phyloP scores from a whole-genome alignment of 1,140 invertebrate genomes.

The Brachionus calyciflorus region DNA sequence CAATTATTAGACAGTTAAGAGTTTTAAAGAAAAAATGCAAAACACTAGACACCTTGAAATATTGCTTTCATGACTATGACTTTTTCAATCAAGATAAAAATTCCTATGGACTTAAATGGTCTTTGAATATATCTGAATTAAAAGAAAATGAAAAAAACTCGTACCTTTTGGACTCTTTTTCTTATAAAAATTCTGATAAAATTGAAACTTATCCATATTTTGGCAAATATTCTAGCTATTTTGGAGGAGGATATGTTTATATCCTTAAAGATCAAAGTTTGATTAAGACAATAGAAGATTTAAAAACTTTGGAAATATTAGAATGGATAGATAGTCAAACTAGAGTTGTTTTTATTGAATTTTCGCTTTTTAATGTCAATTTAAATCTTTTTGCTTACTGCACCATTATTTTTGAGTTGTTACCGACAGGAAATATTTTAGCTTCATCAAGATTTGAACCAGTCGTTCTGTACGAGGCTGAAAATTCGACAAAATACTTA shows the following conservation, averaged over 20 bases:
- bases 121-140: not conserved
- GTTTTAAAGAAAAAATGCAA: conserved; percentile 45
- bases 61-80: not conserved
- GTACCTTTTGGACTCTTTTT: too few species aligned
- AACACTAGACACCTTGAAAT: not conserved
- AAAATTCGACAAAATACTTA: conserved; percentile 54
- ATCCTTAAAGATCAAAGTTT: conserved; percentile 55
- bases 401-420: conserved; percentile 63
- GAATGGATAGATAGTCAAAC: conserved; percentile 65
- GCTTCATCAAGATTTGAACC: conserved; percentile 63
- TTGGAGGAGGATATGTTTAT: conserved; percentile 65
- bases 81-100: conserved; percentile 25
- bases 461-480: conserved; percentile 50
- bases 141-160: not conserved
- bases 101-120: conserved; percentile 8
- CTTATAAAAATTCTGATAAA: conserved; percentile 49
- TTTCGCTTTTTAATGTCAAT: conserved; percentile 66
- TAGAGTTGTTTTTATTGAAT: conserved; percentile 65
- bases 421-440: conserved; percentile 62
- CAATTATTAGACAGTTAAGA: conserved; percentile 63
- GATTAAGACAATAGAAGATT: conserved; percentile 57
- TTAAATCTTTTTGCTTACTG: conserved; percentile 63
- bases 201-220: conserved; percentile 61
- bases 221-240: conserved; percentile 61
- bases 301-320: conserved; percentile 62